phyloP scores from a whole-genome alignment of 2,113 vertebrate species.

The Camelus bactrianus region DNA sequence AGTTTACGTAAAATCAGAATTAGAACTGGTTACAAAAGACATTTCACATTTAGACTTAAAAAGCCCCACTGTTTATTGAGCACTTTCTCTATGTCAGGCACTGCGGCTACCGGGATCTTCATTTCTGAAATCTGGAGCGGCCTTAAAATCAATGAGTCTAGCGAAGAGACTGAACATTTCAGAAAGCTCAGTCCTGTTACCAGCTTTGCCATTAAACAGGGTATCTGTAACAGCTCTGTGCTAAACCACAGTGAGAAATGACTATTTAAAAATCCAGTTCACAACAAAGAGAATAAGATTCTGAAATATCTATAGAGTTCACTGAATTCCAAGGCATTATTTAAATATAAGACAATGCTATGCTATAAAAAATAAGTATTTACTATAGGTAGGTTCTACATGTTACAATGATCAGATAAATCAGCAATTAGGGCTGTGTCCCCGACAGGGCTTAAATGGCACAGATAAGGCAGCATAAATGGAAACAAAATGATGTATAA shows the following conservation, averaged over 20 bases:
- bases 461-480: background rate
- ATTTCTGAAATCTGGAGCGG: background rate
- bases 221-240: background rate
- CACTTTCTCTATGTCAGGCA: background rate
- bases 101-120: background rate
- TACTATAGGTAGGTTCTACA: background rate
- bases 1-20: background rate
- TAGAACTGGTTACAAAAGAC: background rate
- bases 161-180: background rate
- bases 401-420: background rate
- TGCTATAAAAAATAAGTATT: background rate
- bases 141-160: background rate
- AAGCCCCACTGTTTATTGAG: background rate
- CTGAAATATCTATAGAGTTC: background rate
- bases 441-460: background rate
- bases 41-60: background rate
- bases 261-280: slow-evolving; percentile 35
- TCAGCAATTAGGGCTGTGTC: background rate
- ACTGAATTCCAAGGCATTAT: background rate
- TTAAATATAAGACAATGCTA: background rate
- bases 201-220: background rate
- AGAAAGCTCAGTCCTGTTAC: background rate
- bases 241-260: background rate
- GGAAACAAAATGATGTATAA: background rate
- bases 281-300: background rate